A percentile compares a stretch with the other conserved stretches of the same genome.
phyloP scores from a whole-genome alignment of 2,113 vertebrate genomes.

The Lophochroa leadbeateri region DNA sequence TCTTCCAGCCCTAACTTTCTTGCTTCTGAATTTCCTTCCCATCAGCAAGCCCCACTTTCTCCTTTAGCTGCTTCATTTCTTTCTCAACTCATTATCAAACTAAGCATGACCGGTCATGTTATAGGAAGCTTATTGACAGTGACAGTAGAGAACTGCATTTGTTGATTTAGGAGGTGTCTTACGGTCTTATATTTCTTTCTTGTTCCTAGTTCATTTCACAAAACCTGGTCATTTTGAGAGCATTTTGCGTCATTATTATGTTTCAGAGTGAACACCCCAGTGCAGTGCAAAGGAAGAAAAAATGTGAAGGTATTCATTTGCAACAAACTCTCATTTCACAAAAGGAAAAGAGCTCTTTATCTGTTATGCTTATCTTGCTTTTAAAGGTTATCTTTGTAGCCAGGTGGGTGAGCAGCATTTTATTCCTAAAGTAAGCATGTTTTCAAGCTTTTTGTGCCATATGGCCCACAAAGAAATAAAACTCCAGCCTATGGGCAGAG shows the following conservation, averaged over 20 bases:
- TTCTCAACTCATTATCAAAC: background rate
- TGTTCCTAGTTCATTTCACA: background rate
- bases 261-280: background rate
- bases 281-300: background rate
- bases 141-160: background rate
- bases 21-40: background rate
- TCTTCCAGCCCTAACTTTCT: background rate
- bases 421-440: conserved; percentile 13
- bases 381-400: background rate
- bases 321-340: background rate
- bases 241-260: background rate
- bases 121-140: background rate
- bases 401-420: background rate
- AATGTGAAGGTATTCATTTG: background rate
- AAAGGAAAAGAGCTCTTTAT: background rate
- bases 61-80: background rate
- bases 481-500: background rate
- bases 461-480: conserved; percentile 16
- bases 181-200: background rate
- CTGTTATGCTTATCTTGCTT: conserved; percentile 38
- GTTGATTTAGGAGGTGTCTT: background rate
- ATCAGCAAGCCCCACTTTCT: background rate
- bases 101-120: background rate
- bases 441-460: background rate
- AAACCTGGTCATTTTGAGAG: background rate